Percentiles rank a stretch among this genome's conserved stretches.
Conservation (phyloP, 2,797 vertebrate species). For the Selene dorsalis region DNA sequence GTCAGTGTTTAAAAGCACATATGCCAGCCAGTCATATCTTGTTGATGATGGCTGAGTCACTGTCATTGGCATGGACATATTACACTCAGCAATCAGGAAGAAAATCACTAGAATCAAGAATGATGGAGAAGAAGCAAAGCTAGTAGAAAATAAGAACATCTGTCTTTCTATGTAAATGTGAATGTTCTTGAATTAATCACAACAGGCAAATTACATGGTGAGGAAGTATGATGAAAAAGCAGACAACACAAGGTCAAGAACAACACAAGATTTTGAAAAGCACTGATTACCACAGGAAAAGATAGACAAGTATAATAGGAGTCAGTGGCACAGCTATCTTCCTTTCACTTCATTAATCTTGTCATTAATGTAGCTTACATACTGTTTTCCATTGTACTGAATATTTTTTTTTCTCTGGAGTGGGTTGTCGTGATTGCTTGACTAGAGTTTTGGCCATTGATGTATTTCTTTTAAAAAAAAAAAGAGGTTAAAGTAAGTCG, state of each 20-base stretch:
- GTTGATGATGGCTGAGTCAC: background rate
- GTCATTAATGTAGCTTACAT: background rate
- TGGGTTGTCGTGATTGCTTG: background rate
- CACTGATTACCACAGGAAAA: background rate
- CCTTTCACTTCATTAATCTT: background rate
- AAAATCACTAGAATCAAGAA: background rate
- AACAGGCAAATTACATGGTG: background rate
- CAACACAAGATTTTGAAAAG: background rate
- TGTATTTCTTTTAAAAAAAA: background rate
- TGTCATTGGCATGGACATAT: background rate
- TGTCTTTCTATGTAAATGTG: background rate
- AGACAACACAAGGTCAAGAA: constrained; percentile 1
- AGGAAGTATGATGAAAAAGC: background rate
- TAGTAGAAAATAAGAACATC: background rate
- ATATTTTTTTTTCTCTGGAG: too few species aligned
- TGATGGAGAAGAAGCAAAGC: background rate
- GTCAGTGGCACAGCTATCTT: background rate
- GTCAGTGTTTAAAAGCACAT: background rate
- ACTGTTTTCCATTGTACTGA: too few species aligned
- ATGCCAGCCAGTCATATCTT: background rate
- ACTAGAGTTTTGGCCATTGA: too few species aligned
- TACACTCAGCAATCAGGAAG: background rate
- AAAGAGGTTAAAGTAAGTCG: background rate
- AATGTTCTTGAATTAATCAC: background rate
- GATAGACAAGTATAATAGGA: background rate